Percentiles rank a stretch among this genome's conserved stretches.
Evolutionary conservation across 1,140 invertebrate species (phyloP).

Genomic region (Drosophila quadrilineata): DNA sequence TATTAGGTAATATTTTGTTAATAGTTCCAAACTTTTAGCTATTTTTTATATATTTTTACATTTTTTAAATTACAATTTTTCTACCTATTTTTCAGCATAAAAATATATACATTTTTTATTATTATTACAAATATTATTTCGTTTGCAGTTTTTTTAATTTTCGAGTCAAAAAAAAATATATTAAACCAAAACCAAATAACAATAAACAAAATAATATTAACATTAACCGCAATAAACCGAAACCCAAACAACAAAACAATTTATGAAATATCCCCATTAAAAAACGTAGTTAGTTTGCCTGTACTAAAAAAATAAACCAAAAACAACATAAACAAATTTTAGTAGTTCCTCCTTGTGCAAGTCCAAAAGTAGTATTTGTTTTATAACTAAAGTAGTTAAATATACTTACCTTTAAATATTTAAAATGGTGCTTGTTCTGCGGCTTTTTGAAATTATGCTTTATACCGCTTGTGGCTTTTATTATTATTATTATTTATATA

Average conservation of each 20-base stretch:
- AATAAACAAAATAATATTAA: constrained; percentile 51
- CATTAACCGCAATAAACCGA: constrained; percentile 63
- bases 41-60: constrained; percentile 47
- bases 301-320: constrained; percentile 71
- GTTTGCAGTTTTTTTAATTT: constrained; percentile 75
- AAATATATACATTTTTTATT: constrained; percentile 40
- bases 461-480: too few species aligned
- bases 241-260: constrained; percentile 31
- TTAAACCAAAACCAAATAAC: constrained; percentile 29
- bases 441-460: constrained; percentile 39
- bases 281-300: constrained; percentile 61
- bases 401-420: constrained; percentile 7
- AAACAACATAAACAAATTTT: constrained; percentile 42
- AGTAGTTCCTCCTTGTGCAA: constrained; percentile 55
- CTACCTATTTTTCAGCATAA: constrained; percentile 79
- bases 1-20: constrained; percentile 30
- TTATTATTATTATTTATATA: too few species aligned
- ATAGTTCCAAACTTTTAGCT: constrained; percentile 35
- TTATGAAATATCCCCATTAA: constrained; percentile 51
- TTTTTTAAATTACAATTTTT: constrained; percentile 73
- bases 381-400: constrained; percentile 29
- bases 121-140: constrained; percentile 64
- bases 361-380: constrained; percentile 58
- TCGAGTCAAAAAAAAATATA: constrained; percentile 25
- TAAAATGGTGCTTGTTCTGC: constrained; percentile 67